These are phyloP conservation scores for Poecilus cupreus DNA, from an alignment of 2,888 invertebrate species.

Conservation along the genomic window DNA sequence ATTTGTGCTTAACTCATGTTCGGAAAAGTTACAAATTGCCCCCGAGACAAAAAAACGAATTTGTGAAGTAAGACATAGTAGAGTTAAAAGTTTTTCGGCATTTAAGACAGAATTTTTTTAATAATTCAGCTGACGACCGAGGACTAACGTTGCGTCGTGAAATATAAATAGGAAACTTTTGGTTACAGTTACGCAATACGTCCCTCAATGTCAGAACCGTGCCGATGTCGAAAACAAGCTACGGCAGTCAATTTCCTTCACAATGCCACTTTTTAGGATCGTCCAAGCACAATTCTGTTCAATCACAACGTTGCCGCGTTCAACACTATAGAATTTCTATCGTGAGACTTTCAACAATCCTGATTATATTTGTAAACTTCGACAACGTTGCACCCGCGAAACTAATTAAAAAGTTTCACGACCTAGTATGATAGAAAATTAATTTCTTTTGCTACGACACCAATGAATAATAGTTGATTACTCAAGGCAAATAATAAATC, in stretches of 20 bases:
- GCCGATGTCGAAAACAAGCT: not conserved
- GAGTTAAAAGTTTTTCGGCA: not conserved
- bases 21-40: not conserved
- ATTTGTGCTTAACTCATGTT: not conserved
- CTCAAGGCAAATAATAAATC: not conserved
- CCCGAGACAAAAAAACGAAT: not conserved
- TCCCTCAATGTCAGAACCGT: not conserved
- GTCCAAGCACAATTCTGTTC: not conserved
- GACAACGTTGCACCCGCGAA: not conserved
- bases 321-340: not conserved
- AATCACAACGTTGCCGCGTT: not conserved
- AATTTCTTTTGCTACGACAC: not conserved
- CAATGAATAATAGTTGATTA: conserved; percentile 8
- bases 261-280: not conserved
- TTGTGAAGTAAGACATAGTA: not conserved
- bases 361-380: conserved; percentile 17
- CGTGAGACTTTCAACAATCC: not conserved
- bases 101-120: not conserved
- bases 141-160: not conserved
- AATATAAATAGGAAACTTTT: conserved; percentile 20
- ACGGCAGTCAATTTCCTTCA: not conserved
- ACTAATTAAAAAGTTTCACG: conserved; percentile 6
- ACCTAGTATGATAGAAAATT: not conserved
- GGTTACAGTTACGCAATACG: not conserved
- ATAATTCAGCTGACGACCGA: not conserved